Conservation (phyloP, 2,113 vertebrate genomes). For the Osmerus eperlanus region DNA sequence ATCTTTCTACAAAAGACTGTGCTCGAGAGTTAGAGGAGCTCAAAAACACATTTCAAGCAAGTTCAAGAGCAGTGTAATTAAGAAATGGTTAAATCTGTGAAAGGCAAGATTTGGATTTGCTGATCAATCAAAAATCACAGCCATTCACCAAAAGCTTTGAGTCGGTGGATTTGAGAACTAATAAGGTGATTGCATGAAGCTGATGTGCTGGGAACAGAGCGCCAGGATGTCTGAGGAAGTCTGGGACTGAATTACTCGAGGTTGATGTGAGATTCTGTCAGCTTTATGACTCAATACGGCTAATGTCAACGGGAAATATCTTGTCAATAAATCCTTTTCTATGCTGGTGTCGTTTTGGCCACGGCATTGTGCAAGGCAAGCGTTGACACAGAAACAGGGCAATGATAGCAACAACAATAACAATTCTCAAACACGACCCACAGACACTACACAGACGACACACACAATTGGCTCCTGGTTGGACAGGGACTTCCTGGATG, state of each 20-base stretch:
- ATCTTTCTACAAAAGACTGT: slow-evolving; percentile 15
- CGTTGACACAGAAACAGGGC: background rate
- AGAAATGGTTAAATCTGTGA: background rate
- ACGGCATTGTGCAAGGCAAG: background rate
- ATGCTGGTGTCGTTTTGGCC: background rate
- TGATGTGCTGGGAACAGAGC: background rate
- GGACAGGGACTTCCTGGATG: slow-evolving; percentile 10
- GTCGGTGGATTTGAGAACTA: no score
- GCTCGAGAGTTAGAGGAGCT: slow-evolving; percentile 16
- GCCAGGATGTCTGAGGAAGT: background rate
- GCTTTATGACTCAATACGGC: background rate
- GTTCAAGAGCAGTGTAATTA: background rate
- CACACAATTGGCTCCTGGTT: background rate
- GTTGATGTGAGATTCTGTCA: background rate
- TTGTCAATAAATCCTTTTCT: background rate
- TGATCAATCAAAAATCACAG: background rate
- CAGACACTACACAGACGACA: background rate
- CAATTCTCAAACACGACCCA: background rate
- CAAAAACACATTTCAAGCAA: background rate
- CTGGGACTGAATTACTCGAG: background rate
- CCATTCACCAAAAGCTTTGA: background rate
- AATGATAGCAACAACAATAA: background rate
- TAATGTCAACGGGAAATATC: slow-evolving; percentile 3
- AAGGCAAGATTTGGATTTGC: background rate
- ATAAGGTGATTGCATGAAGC: background rate